Evolutionary conservation across 2,113 vertebrate species (phyloP), one percentile per base, ranked within the genome.

Genomic region (Diphyllodes magnificus): DNA sequence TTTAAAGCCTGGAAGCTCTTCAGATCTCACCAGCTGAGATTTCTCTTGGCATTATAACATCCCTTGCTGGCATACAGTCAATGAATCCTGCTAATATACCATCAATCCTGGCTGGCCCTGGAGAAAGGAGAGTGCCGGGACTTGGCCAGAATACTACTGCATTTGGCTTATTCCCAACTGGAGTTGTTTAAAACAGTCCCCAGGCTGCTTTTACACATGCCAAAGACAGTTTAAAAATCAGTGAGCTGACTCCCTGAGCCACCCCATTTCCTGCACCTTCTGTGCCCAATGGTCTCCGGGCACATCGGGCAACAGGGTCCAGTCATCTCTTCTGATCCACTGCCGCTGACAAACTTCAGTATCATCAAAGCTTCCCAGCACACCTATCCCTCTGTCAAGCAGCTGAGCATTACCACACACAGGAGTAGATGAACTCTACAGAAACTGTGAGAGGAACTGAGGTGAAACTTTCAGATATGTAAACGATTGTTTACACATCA

Each of bases 151-250:
- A 82, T 16, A 95, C 75, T 73, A 78, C 93, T 94, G 72, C 21
- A 33, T 40, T 95, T 95, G 95, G 94, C 88, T 92, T 95, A 93
- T 96, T 92, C 94, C 88, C 95, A 97, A 56, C 40, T 86, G 94
- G 93, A 94, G 77, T 50, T 90, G 93, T 93, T 96, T 95, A 86
- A 96, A 97, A 81, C 77, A 71, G 80, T 92, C 93, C 82, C 60
- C 69, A 75, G 90, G 82, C 90, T 95, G 80, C 76, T 94, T 88
- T 86, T 90, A 79, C 0, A 15, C 47, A 30, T 92, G 93, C 92
- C 92, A 96, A 96, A 96, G 93, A 56, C 68, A 97, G 88, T 73
- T 92, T 93, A 86, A 87, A 91, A 95, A 87, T 45, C 91, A 91
- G 81, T 3, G 31, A 92, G 86, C 40, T 84, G 60, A 70, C 56